Evolutionary conservation across 2,888 invertebrate species (phyloP).

Genomic region (Microdon myrmicae): DNA sequence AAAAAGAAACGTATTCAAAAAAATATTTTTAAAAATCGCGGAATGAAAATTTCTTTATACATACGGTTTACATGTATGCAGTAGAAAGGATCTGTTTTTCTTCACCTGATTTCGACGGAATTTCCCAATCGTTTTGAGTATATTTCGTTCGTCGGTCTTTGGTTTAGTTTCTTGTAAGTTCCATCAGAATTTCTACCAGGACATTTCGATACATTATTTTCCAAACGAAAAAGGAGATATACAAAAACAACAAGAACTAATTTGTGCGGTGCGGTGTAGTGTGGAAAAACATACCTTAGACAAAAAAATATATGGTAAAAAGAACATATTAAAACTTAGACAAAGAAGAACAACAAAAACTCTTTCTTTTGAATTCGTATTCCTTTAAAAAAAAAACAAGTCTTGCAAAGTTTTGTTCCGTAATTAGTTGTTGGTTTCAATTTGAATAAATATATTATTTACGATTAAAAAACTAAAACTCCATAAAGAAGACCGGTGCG

Average conservation of each 20-base stretch:
- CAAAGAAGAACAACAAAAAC: conserved; percentile 27
- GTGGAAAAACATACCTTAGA: too few species aligned
- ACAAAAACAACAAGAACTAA: too few species aligned
- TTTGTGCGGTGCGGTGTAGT: conserved; percentile 31
- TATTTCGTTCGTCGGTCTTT: conserved; percentile 4
- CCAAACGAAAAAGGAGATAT: conserved; percentile 13
- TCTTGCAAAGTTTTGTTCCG: conserved; percentile 25
- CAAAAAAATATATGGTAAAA: too few species aligned
- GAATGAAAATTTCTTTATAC: conserved; percentile 15
- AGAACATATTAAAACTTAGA: conserved; percentile 21
- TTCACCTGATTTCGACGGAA: conserved; percentile 18
- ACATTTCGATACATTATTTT: conserved; percentile 11
- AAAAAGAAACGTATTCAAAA: conserved; percentile 4
- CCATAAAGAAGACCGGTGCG: conserved; percentile 21
- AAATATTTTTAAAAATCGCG: conserved; percentile 1
- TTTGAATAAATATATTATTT: too few species aligned
- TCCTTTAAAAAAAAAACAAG: conserved; percentile 20
- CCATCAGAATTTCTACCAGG: conserved; percentile 1
- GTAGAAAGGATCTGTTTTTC: conserved; percentile 21
- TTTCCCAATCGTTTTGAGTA: conserved; percentile 17
- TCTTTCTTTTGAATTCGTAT: conserved; percentile 22
- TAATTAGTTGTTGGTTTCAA: conserved; percentile 28
- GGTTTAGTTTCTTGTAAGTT: conserved; percentile 23
- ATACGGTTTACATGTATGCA: conserved; percentile 26
- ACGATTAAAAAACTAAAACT: conserved; percentile 10